Evolutionary conservation across 2,797 vertebrate genomes (phyloP), one percentile per base, ranked within the genome.

Genomic region (Sebastes melanostomus): DNA sequence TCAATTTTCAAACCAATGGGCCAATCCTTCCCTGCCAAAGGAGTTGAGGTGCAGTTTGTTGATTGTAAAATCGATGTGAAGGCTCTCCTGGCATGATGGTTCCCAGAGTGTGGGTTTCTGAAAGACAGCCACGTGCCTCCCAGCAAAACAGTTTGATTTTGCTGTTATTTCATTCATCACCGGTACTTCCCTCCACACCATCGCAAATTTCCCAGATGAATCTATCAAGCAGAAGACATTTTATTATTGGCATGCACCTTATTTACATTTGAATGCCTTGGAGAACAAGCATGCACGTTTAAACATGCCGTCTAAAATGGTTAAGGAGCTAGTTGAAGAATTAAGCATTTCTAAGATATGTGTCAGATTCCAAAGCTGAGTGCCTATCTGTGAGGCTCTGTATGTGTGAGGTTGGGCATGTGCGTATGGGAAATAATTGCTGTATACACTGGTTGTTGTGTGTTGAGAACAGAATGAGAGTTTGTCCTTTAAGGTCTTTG

Each of bases 11-110:
- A 81, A 84, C 75, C 77, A 84, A 87, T 75, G 84, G 82, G 63
- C 77, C 86, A 63, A 78, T 85, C 75, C 29, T 29, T 88, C 16
- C 14, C 54, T 12, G 34, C 50, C 62, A 83, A 50, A 84, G 63
- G 54, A 83, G 77, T 42, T 46, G 65, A 78, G 69, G 60, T 66
- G 82, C 73, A 66, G 32, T 78, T 88, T 81, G 87, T 72, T 87
- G 85, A 89, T 86, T 75, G 90, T 83, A 89, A 92, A 93, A 89
- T 89, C 89, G 81, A 87, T 88, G 83, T 32, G n/a, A 77, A 59
- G 80, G 63, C 50, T 86, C 74, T 71, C 20, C 63, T 77, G 76
- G 60, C 54, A n/a, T 22, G 70, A 77, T 38, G 62, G 65, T 20
- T 84, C 62, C 70, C 36, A 56, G 36, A 71, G 65, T 59, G 72